Evolutionary conservation across 1,140 invertebrate species (phyloP).

Genomic region (Ceratina australensis): DNA sequence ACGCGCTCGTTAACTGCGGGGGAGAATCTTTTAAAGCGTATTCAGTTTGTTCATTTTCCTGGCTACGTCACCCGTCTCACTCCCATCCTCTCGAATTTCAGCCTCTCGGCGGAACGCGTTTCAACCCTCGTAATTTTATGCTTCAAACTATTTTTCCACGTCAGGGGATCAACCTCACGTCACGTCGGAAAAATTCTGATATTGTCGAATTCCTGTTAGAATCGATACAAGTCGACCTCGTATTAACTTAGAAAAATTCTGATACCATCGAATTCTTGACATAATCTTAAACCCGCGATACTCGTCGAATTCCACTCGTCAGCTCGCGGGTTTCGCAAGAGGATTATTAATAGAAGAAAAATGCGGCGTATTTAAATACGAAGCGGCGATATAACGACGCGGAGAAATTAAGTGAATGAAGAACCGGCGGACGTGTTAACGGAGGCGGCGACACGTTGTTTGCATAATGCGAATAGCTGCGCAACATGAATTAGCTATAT

Average conservation of each 20-base stretch:
- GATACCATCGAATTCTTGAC: no score
- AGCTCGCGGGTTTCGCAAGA: background rate
- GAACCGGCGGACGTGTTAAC: background rate
- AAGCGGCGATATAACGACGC: background rate
- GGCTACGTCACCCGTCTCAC: background rate
- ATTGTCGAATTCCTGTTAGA: no score
- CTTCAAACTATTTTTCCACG: background rate
- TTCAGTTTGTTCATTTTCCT: slow-evolving; percentile 30
- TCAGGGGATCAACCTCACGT: no score
- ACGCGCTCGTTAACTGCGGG: slow-evolving; percentile 18
- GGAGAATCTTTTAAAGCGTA: slow-evolving; percentile 18
- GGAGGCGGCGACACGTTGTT: background rate
- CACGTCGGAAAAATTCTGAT: no score
- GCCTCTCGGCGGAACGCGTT: background rate
- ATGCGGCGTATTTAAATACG: no score
- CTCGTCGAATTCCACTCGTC: no score
- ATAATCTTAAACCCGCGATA: no score
- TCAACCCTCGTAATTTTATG: background rate
- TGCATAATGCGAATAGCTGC: slow-evolving; percentile 2
- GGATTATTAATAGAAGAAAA: no score
- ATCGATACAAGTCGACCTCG: no score
- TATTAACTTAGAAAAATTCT: no score
- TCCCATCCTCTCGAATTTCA: background rate
- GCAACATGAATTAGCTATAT: slow-evolving; percentile 6
- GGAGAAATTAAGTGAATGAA: background rate